Base-by-base conservation (phyloP, 1,140 invertebrate species). In the Camponotus floridanus region DNA sequence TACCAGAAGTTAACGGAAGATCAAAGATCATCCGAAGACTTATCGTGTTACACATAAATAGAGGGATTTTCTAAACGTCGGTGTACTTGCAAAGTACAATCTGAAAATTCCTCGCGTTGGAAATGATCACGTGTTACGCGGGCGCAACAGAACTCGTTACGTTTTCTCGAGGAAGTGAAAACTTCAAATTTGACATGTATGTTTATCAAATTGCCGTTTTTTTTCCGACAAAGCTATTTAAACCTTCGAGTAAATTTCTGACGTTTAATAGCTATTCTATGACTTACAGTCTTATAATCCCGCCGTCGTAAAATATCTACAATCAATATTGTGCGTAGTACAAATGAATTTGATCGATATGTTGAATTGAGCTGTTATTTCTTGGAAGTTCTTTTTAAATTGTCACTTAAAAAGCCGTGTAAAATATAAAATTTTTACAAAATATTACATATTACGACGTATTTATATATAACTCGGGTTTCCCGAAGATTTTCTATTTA, bases 91-190 rank as follows among this genome's bases (percentile, higher is more conserved):
- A 57, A 65, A 33, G 33, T 67, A 45, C 48, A 18, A 57, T 45
- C 62, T 55, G 65, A 51, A 36, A 80, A 70, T 80, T 80, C 48
- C 51, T 70, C 78, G 48, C 65, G 65, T 39, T 57, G 65, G 45
- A 70, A 70, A 80, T 42, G 78, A 80, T 80, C 78, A 65, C 78
- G 65, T 80, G 65, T 68, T 68, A 26, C 78, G 65, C 78, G 48
- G 31, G 36, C 33, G 64, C 31, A 33, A 65, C 73, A 61, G 18
- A 57, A 21, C 48, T 36, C 31, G 42, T 26, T 11, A 18, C 33
- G 26, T 26, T 26, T 26, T 1, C 26, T 26, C 61, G 15, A 15
- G n/a, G 61, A 45, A 67, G 62, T 39, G 33, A 21, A 68, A 57
- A 57, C 62, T 57, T 80, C 21, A 13, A n/a, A 57, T 36, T 1